Base-by-base conservation (phyloP, 1,140 invertebrate species). In the Trigoniulus corallinus region DNA sequence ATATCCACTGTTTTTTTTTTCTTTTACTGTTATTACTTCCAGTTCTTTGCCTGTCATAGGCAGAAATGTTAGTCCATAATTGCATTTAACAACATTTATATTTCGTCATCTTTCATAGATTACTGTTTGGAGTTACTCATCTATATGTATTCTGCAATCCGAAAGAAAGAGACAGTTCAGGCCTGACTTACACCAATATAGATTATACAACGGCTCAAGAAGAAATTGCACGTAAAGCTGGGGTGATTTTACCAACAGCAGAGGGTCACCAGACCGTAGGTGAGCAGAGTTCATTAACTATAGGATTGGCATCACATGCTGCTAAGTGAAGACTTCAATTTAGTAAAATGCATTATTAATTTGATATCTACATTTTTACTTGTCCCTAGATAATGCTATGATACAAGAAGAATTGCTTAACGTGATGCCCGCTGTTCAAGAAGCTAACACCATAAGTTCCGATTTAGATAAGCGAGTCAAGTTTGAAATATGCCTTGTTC, bases 401-500 rank as follows among this genome's bases (percentile, higher is more conserved):
- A 58, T 77, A n/a, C 71, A 77, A 55, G 70, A 76, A 56, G 74
- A 79, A 47, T 58, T 79, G 21, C 52, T 77, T 23, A 73, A 75
- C 56, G 59, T 75, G 25, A 62, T 79, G 54, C 77, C 76, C 2
- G 64, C 67, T 15, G 68, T 79, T 15, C 69, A 75, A 51, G 69
- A 77, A 57, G 75, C 75, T 2, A 79, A 79, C 59, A 64, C 65
- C 26, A 78, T 79, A 56, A 73, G 71, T 52, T 71, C 75, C 54
- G 75, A 75, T 54, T 58, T 79, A 26, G 72, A 75, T 47, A 73
- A 72, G 55, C 65, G 65, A 51, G 69, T 74, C 29, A 71, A 69
- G 53, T 79, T 77, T 60, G 76, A 78, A 56, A 67, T 78, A 20
- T 61, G 76, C 51, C 63, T 79, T 25, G 69, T 77, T 37, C 67